Percentiles rank a stretch among this genome's conserved stretches.
These are phyloP conservation scores for Cassiopea andromeda DNA, from an alignment of 30 jellyfish, hydroid and myxozoan genomes.

Conservation along the genomic window DNA sequence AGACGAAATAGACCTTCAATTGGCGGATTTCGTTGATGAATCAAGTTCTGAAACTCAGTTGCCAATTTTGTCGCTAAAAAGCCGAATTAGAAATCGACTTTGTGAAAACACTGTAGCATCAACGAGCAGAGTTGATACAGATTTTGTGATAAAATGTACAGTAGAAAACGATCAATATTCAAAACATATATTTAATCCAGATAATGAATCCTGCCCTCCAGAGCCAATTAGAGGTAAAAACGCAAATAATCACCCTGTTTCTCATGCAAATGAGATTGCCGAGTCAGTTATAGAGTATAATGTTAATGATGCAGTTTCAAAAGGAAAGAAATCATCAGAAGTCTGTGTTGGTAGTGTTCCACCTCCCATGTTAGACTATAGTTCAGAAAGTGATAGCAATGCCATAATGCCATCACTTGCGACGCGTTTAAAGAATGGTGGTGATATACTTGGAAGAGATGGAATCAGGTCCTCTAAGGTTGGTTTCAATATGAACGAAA, in stretches of 20 bases:
- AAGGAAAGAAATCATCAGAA: background rate
- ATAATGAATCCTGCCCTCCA: background rate
- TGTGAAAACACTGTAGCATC: background rate
- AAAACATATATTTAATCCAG: background rate
- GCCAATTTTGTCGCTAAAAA: constrained; percentile 3
- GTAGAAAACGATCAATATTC: background rate
- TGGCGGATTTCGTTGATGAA: background rate
- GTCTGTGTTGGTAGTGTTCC: background rate
- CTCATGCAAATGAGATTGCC: background rate
- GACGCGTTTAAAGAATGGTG: constrained; percentile 56
- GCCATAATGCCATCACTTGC: constrained; percentile 48
- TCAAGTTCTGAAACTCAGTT: background rate
- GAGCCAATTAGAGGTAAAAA: background rate
- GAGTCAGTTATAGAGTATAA: background rate
- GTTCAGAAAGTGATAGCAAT: constrained; percentile 16
- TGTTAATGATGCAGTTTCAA: background rate
- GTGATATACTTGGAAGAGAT: background rate
- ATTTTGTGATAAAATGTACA: background rate
- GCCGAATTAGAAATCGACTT: constrained; percentile 1
- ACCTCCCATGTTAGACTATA: background rate
- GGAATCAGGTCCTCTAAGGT: background rate
- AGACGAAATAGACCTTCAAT: background rate
- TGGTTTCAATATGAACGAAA: background rate
- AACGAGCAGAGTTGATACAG: background rate
- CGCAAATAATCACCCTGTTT: background rate